Evolutionary conservation across 2,888 invertebrate species (phyloP), one percentile per base, ranked within the genome.

Genomic region (Dusona sp.): DNA sequence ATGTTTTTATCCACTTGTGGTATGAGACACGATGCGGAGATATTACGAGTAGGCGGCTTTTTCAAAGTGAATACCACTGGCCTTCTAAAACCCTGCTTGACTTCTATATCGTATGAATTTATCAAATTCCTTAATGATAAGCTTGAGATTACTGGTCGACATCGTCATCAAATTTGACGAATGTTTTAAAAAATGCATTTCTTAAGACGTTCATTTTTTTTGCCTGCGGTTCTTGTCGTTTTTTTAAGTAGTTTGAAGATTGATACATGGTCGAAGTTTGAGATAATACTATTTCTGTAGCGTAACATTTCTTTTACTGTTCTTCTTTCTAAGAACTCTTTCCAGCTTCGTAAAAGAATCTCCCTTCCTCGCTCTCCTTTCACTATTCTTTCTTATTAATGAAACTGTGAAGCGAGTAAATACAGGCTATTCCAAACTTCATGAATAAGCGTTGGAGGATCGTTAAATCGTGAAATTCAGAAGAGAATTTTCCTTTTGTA

Each of bases 1-100:
- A 51, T 38, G n/a, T 68, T 70, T 68, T 57, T 78, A 78, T 78
- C 22, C 54, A 51, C 38, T 25, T 25, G 22, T 25, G 25, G 25
- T 25, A 74, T 38, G 38, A 38, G 22, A 38, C 57, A 74, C 57
- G 74, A 74, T 61, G 38, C 25, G 57, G 38, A 16, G 38, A 57
- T 8, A 19, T 74, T 38, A 57, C 42, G 42, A 42, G 25, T 38
- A 22, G 73, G n/a, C 2, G 2, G 4, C n/a, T 16, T 42, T 74
- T 74, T 57, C 57, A 25, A 74, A 57, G 25, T 57, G 29, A 29
- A 61, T 29, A 29, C 16, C 16, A 16, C 29, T 29, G 16, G 13
- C 11, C 29, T 61, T 29, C 29, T 16, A 6, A 61, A 1, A 29
- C 29, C 19, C 19, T 61, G 29, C 25, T 61, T 16, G 16, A 61